Percentiles rank a stretch among this genome's conserved stretches.
These are phyloP conservation scores for Lordiphosa clarofinis DNA, from an alignment of 1,140 invertebrate genomes.

Conservation along the genomic window DNA sequence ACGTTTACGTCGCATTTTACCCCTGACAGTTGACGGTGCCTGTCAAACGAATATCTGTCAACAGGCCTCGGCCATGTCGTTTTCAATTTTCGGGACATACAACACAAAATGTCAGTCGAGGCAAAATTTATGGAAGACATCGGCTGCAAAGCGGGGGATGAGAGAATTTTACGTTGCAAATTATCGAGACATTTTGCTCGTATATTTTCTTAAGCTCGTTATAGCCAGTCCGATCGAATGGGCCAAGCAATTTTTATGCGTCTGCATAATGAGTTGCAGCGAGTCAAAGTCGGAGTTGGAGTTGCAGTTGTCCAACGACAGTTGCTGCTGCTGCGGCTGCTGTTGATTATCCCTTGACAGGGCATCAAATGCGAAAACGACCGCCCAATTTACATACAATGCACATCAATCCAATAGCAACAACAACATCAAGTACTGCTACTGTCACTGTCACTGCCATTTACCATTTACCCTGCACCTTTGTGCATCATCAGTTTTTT, in stretches of 20 bases:
- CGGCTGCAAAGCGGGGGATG: neutral
- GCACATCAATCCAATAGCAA: slow-evolving; percentile 66
- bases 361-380: slow-evolving; percentile 76
- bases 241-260: slow-evolving; percentile 59
- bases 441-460: slow-evolving; percentile 37
- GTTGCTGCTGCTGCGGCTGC: slow-evolving; percentile 24
- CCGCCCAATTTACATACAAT: slow-evolving; percentile 78
- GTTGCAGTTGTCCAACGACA: slow-evolving; percentile 36
- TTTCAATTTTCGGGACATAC: slow-evolving; percentile 63
- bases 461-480: slow-evolving; percentile 57
- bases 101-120: slow-evolving; percentile 37
- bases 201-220: slow-evolving; percentile 66
- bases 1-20: slow-evolving; percentile 29
- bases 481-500: slow-evolving; percentile 62
- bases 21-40: slow-evolving; percentile 60
- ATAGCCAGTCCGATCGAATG: slow-evolving; percentile 28
- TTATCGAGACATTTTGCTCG: slow-evolving; percentile 63
- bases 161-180: slow-evolving; percentile 33
- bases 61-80: slow-evolving; percentile 58
- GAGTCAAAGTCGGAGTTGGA: slow-evolving; percentile 29
- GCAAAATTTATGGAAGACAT: slow-evolving; percentile 32
- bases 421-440: slow-evolving; percentile 39
- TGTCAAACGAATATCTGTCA: slow-evolving; percentile 71
- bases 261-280: slow-evolving; percentile 70
- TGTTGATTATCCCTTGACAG: slow-evolving; percentile 78